These are phyloP conservation scores for Girardinichthys multiradiatus DNA, from an alignment of 2,113 vertebrate species.

Conservation along the genomic window DNA sequence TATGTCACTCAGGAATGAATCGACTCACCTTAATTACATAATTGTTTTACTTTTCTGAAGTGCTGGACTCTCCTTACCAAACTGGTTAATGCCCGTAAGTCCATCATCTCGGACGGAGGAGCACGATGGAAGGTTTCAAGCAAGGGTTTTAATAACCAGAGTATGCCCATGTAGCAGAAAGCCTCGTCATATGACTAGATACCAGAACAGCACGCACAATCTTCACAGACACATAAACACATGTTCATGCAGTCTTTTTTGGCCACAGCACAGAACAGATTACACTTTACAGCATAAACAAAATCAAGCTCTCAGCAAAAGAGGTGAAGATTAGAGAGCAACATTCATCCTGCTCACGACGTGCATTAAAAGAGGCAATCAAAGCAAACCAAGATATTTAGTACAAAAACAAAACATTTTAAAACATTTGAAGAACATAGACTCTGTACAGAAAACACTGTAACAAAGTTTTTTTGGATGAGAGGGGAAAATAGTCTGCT, in stretches of 20 bases:
- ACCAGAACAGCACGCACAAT: slow-evolving; percentile 29
- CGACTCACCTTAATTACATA: slow-evolving; percentile 35
- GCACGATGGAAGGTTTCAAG: slow-evolving; percentile 71
- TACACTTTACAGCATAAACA: slow-evolving; percentile 70
- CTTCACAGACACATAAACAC: slow-evolving; percentile 33
- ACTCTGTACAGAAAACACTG: not conserved
- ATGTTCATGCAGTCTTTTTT: slow-evolving; percentile 16
- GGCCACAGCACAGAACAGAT: slow-evolving; percentile 67
- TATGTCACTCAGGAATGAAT: slow-evolving; percentile 18
- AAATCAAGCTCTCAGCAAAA: slow-evolving; percentile 65
- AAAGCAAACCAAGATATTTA: slow-evolving; percentile 33
- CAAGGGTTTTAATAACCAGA: slow-evolving; percentile 72
- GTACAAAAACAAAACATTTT: not conserved
- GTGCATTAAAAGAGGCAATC: slow-evolving; percentile 31
- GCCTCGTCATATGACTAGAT: slow-evolving; percentile 69
- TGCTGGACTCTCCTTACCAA: slow-evolving; percentile 54
- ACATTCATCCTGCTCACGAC: slow-evolving; percentile 52
- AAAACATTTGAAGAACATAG: slow-evolving; percentile 9
- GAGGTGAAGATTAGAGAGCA: slow-evolving; percentile 67
- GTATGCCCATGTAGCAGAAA: slow-evolving; percentile 67
- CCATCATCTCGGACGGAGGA: slow-evolving; percentile 65
- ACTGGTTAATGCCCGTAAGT: slow-evolving; percentile 71
- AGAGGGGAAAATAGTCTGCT: slow-evolving; percentile 42
- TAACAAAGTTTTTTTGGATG: slow-evolving; percentile 15
- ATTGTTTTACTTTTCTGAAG: slow-evolving; percentile 57